Percentiles rank a stretch among this genome's conserved stretches.
Conservation (phyloP, 2,113 vertebrate species). For the Pachyramphus minor region DNA sequence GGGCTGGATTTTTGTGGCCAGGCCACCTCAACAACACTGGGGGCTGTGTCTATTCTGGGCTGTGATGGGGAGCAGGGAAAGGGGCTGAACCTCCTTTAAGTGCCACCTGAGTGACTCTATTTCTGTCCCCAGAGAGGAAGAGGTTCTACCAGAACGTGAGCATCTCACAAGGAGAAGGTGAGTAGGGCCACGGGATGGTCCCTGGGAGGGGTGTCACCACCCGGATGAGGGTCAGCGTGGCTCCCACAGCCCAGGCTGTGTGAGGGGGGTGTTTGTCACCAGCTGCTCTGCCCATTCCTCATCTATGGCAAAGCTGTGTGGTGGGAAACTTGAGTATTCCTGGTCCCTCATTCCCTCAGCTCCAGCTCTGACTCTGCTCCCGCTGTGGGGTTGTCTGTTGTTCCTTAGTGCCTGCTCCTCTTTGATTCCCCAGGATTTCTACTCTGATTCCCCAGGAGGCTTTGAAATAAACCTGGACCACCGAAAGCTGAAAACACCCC, state of each 20-base stretch:
- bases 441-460: conserved; percentile 76
- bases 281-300: background rate
- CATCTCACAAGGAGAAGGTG: conserved; percentile 93
- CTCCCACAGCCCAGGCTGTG: background rate
- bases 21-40: accelerated
- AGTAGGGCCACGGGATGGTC: background rate
- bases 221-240: accelerated
- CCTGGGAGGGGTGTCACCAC: background rate
- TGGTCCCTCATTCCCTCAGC: background rate
- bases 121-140: conserved; percentile 82
- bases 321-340: background rate
- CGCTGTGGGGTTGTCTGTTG: background rate
- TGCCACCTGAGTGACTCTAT: background rate
- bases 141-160: conserved; percentile 92
- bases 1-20: background rate
- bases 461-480: conserved; percentile 94
- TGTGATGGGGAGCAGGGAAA: background rate
- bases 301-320: background rate
- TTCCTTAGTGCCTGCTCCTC: conserved; percentile 56
- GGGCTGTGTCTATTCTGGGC: background rate
- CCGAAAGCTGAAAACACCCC: conserved; percentile 92
- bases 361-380: background rate
- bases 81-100: background rate
- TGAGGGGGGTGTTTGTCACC: background rate
- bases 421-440: conserved; percentile 63